Evolutionary conservation across 2,113 vertebrate species (phyloP).

Genomic region (Carassius carassius): DNA sequence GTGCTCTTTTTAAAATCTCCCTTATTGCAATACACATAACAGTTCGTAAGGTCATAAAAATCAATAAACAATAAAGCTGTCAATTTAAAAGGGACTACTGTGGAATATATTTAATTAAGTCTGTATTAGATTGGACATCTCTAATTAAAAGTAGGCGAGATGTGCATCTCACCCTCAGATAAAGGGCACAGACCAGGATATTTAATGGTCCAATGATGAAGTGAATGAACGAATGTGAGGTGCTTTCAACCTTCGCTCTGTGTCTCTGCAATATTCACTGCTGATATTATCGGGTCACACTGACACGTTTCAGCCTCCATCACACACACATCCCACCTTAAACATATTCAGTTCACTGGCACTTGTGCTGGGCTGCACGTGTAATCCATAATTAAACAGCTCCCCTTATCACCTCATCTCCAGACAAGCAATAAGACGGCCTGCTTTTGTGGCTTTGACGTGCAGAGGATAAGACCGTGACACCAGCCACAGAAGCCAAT

Average conservation of each 20-base stretch:
- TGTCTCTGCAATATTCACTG: slow-evolving; percentile 5
- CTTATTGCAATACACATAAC: slow-evolving; percentile 8
- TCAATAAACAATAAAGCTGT: neutral
- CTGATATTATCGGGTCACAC: slow-evolving; percentile 10
- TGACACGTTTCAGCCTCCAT: slow-evolving; percentile 23
- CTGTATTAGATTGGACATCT: neutral
- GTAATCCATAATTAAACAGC: slow-evolving; percentile 56
- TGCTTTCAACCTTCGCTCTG: neutral
- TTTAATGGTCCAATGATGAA: neutral
- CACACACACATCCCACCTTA: slow-evolving; percentile 13
- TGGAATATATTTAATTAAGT: slow-evolving; percentile 11
- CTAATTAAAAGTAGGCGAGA: slow-evolving; percentile 11
- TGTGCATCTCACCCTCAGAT: neutral
- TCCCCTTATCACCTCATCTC: slow-evolving; percentile 46
- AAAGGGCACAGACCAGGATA: neutral
- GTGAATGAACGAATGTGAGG: neutral
- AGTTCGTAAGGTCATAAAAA: slow-evolving; percentile 18
- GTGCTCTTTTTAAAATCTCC: slow-evolving; percentile 2
- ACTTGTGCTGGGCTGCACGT: slow-evolving; percentile 33
- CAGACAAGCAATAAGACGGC: slow-evolving; percentile 42
- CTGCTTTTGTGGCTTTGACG: slow-evolving; percentile 37
- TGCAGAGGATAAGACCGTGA: slow-evolving; percentile 32
- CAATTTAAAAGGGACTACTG: neutral
- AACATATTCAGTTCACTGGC: slow-evolving; percentile 20
- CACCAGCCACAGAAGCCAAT: too few relatives aligned